phyloP scores from a whole-genome alignment of 2,888 invertebrate species.

The Drepana falcataria region DNA sequence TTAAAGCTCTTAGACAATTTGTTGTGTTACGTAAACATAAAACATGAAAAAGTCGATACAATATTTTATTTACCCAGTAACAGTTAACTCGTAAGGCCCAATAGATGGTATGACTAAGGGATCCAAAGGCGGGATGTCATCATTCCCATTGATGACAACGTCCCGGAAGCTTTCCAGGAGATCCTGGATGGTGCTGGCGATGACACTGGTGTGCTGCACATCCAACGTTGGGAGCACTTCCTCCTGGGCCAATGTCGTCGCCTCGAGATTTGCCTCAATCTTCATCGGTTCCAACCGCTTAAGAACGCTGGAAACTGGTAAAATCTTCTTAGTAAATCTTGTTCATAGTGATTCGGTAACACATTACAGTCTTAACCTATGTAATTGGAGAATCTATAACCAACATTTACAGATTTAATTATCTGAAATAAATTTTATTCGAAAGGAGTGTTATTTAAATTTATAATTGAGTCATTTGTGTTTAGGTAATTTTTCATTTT shows the following conservation, averaged over 20 bases:
- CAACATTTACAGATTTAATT: too few species aligned
- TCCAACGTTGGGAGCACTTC: constrained; percentile 11
- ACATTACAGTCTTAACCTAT: too few species aligned
- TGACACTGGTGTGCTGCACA: constrained; percentile 17
- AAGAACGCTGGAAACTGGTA: background rate
- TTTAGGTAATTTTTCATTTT: too few species aligned
- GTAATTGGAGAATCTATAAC: too few species aligned
- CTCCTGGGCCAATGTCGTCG: constrained; percentile 4
- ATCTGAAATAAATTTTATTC: too few species aligned
- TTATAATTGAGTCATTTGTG: too few species aligned
- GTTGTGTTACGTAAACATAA: too few species aligned
- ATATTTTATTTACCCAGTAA: constrained; percentile 26
- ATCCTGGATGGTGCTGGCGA: constrained; percentile 24
- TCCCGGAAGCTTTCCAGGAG: constrained; percentile 37
- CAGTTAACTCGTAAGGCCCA: constrained; percentile 29
- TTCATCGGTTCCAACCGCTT: background rate
- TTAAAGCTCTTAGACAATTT: too few species aligned
- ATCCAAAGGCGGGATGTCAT: constrained; percentile 37
- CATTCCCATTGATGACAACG: constrained; percentile 43
- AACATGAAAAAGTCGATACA: too few species aligned
- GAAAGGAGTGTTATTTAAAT: too few species aligned
- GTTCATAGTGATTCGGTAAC: too few species aligned
- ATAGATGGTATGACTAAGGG: constrained; percentile 28
- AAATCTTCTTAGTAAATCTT: background rate
- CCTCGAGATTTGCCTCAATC: background rate